These are phyloP conservation scores for Drosophila sucinea DNA, from an alignment of 1,140 invertebrate species.

Conservation along the genomic window DNA sequence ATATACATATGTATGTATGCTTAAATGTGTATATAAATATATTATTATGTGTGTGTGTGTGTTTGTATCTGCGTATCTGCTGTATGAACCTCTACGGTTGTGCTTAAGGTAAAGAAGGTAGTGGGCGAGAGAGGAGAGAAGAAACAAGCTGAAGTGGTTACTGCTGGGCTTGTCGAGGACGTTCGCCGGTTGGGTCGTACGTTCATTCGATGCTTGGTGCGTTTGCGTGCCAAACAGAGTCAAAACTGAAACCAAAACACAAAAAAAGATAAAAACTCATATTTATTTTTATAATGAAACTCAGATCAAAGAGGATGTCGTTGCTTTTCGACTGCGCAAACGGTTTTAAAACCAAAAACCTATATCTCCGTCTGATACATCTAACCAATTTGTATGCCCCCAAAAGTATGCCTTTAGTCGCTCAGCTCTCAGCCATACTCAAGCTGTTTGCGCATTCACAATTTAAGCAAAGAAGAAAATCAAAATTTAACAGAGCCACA, in stretches of 20 bases:
- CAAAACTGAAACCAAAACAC: slow-evolving; percentile 24
- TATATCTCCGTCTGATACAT: background rate
- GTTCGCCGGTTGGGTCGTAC: slow-evolving; percentile 51
- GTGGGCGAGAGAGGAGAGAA: slow-evolving; percentile 29
- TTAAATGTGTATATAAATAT: slow-evolving; percentile 20
- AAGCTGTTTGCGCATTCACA: slow-evolving; percentile 74
- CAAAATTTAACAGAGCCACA: slow-evolving; percentile 78
- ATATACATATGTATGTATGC: slow-evolving; percentile 23
- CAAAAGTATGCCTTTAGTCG: slow-evolving; percentile 1
- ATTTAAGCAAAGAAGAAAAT: slow-evolving; percentile 38
- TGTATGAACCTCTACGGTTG: slow-evolving; percentile 62
- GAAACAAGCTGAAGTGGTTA: slow-evolving; percentile 47
- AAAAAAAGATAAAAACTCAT: slow-evolving; percentile 56
- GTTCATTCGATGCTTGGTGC: slow-evolving; percentile 47
- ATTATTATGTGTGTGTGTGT: slow-evolving; percentile 33
- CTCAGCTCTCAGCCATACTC: slow-evolving; percentile 24
- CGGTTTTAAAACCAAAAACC: slow-evolving; percentile 22
- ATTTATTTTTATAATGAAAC: slow-evolving; percentile 70
- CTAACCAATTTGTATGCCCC: background rate
- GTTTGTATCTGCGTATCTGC: slow-evolving; percentile 58
- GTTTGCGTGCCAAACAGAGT: slow-evolving; percentile 73
- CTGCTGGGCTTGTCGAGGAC: slow-evolving; percentile 72
- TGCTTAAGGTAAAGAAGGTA: slow-evolving; percentile 34
- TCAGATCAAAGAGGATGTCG: slow-evolving; percentile 34
- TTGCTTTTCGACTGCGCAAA: slow-evolving; percentile 39